Evolutionary conservation across 2,888 invertebrate species (phyloP).

Genomic region (Altica lythri): DNA sequence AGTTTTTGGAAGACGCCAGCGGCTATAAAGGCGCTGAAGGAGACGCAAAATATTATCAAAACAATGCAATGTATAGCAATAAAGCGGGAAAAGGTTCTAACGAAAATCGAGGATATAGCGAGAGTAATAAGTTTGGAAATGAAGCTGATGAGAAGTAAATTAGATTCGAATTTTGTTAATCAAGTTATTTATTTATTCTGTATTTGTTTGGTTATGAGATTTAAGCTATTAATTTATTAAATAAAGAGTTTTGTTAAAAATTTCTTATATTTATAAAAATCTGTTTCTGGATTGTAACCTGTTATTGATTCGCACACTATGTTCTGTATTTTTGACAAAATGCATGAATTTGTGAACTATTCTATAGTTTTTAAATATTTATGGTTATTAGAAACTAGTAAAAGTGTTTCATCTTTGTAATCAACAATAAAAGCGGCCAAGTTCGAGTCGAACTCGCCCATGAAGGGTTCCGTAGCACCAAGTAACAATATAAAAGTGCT

Average conservation of each 20-base stretch:
- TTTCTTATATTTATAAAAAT: slow-evolving; percentile 1
- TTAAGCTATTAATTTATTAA: slow-evolving; percentile 9
- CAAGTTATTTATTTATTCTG: neutral
- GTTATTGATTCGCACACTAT: neutral
- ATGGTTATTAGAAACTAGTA: too few relatives aligned
- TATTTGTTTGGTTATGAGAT: neutral
- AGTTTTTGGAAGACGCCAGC: slow-evolving; percentile 53
- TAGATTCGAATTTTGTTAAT: neutral
- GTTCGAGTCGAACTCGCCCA: too few relatives aligned
- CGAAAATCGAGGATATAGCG: slow-evolving; percentile 47
- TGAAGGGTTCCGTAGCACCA: too few relatives aligned
- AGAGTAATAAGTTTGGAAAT: neutral
- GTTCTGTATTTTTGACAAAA: too few relatives aligned
- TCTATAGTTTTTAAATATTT: too few relatives aligned
- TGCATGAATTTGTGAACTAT: too few relatives aligned
- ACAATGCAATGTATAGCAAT: slow-evolving; percentile 62
- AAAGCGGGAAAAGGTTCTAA: slow-evolving; percentile 60
- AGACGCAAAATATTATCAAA: slow-evolving; percentile 61
- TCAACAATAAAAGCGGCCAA: too few relatives aligned
- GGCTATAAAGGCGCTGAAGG: slow-evolving; percentile 65
- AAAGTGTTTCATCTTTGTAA: too few relatives aligned
- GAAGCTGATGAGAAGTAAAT: slow-evolving; percentile 1
- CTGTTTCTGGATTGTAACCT: neutral
- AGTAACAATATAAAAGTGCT: too few relatives aligned
- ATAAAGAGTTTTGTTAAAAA: neutral